Evolutionary conservation across 1,140 invertebrate species (phyloP).

Genomic region (Charaxes varanes): DNA sequence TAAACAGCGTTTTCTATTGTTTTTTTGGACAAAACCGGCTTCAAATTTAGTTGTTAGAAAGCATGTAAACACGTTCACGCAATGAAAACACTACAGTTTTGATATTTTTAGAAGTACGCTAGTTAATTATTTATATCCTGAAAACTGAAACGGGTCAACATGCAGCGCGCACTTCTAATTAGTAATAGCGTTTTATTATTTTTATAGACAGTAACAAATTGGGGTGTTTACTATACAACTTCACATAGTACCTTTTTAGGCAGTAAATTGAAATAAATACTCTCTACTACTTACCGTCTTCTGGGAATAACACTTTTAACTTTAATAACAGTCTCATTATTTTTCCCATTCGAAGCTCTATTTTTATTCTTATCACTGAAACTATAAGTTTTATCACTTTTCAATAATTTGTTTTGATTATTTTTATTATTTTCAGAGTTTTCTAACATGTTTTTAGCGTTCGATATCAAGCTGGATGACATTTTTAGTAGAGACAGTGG

Average conservation of each 20-base stretch:
- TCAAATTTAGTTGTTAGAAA: too few species aligned
- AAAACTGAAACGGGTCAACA: slow-evolving; percentile 37
- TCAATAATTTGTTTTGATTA: slow-evolving; percentile 20
- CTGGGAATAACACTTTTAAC: slow-evolving; percentile 67
- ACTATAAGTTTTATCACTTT: slow-evolving; percentile 36
- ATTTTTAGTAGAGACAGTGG: slow-evolving; percentile 54
- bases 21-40: too few species aligned
- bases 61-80: not conserved
- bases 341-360: slow-evolving; percentile 25
- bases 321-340: slow-evolving; percentile 50
- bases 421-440: slow-evolving; percentile 29
- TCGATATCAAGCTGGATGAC: slow-evolving; percentile 43
- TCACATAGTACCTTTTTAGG: not conserved
- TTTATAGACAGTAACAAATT: not conserved
- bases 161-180: slow-evolving; percentile 15
- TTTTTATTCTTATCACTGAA: slow-evolving; percentile 50
- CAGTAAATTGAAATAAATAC: slow-evolving; percentile 15
- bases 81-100: slow-evolving; percentile 9
- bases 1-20: too few species aligned
- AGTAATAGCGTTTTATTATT: slow-evolving; percentile 4
- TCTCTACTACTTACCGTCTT: slow-evolving; percentile 48
- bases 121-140: slow-evolving; percentile 50
- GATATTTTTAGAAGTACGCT: slow-evolving; percentile 34
- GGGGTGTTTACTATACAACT: not conserved
- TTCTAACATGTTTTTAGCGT: slow-evolving; percentile 35